Base-by-base conservation (phyloP, 1,140 invertebrate species). In the Helicoverpa zea region DNA sequence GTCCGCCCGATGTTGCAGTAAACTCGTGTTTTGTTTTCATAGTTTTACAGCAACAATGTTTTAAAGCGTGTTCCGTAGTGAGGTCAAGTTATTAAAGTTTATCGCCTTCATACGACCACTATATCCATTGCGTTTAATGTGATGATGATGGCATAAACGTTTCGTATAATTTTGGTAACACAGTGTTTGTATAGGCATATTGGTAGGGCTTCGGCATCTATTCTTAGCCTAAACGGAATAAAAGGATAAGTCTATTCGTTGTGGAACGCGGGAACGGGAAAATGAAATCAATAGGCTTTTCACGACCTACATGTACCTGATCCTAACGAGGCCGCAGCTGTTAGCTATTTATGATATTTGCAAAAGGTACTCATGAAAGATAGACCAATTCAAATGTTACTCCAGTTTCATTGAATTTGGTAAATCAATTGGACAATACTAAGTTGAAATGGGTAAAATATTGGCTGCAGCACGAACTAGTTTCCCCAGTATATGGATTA, bases 21-120 rank as follows among this genome's bases (percentile, higher is more conserved):
- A 54, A 54, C 47, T 49, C 49, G 49, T 52, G 13, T 72, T 72
- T 13, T 72, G 49, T 72, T 72, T 52, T 72, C 68, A 54, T 49
- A 68, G 64, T 49, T 72, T 72, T 72, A 72, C 18, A 52, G 68
- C 47, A 72, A 54, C 68, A 51, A 72, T 52, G 47, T 70, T 29
- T 52, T 70, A 70, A 52, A 52, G 49, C 68, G 18, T 72, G 68
- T 52, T 52, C 18, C 23, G 13, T 52, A 70, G 49, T 16, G 35
- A 72, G 68, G 68, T 72, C 49, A 52, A 72, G 49, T 72, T 72
- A 72, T 72, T 72, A 72, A 72, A 54, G 68, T 72, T 51, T 72
- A 72, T 72, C 68, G 49, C 30, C 43, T 49, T 43, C 43, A 49
- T 18, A 12, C 35, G 35, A 30, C 64, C 64, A 49, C 13, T 72